Evolutionary conservation across 1,140 invertebrate genomes (phyloP).

Genomic region (Drosophila triauraria): DNA sequence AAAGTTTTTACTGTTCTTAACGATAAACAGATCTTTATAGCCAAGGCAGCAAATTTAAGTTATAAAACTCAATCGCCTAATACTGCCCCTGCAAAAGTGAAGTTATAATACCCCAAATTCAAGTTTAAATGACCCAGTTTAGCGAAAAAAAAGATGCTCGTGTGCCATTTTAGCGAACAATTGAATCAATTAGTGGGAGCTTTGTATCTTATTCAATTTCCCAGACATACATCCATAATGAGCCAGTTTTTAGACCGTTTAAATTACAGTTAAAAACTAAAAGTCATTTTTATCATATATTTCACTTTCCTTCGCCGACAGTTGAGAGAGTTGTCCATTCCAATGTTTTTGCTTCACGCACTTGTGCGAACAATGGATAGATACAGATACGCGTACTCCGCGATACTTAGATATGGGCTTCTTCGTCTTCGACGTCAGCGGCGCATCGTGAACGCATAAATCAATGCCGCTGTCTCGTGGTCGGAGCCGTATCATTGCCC

Average conservation of each 20-base stretch:
- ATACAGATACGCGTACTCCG: slow-evolving; percentile 45
- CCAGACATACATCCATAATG: slow-evolving; percentile 6
- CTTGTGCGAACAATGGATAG: slow-evolving; percentile 60
- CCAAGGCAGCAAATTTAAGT: slow-evolving; percentile 1
- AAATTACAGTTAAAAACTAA: slow-evolving; percentile 33
- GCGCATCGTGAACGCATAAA: slow-evolving; percentile 68
- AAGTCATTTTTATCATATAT: slow-evolving; percentile 24
- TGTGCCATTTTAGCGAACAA: slow-evolving; percentile 9
- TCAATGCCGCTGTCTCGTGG: slow-evolving; percentile 63
- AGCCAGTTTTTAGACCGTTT: slow-evolving; percentile 24
- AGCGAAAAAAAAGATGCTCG: not conserved
- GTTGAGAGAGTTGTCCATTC: slow-evolving; percentile 6
- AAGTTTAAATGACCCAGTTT: not conserved
- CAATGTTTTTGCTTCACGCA: slow-evolving; percentile 59
- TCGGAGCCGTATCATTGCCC: slow-evolving; percentile 69
- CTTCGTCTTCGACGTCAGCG: slow-evolving; percentile 33
- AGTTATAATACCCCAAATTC: not conserved
- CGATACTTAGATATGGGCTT: slow-evolving; percentile 46
- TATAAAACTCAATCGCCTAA: not conserved
- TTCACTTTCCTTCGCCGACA: slow-evolving; percentile 48
- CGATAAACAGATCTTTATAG: not conserved
- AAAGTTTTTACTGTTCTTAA: slow-evolving; percentile 1
- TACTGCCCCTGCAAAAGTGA: not conserved
- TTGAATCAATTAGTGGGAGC: slow-evolving; percentile 19
- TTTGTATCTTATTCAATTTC: slow-evolving; percentile 2